Evolutionary conservation across 2,888 invertebrate species (phyloP).

Genomic region (Diarsia dahlii): DNA sequence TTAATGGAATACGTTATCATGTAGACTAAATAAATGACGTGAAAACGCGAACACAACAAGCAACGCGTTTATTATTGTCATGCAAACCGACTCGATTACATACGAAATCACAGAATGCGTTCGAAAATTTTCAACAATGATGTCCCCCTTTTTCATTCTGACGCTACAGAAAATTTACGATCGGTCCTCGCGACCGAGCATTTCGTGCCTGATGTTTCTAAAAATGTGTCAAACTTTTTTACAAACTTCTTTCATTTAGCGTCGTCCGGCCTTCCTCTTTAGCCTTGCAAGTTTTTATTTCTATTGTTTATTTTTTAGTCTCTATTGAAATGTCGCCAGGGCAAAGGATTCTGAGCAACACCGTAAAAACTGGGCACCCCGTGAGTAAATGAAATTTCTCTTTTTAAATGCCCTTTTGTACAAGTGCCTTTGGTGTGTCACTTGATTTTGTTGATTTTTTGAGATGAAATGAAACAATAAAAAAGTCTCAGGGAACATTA

Average conservation of each 20-base stretch:
- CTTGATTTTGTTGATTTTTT: constrained; percentile 61
- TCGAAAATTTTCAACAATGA: constrained; percentile 89
- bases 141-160: constrained; percentile 89
- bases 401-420: constrained; percentile 73
- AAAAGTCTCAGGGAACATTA: constrained; percentile 18
- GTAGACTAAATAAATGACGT: constrained; percentile 61
- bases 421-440: constrained; percentile 54
- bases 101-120: constrained; percentile 82
- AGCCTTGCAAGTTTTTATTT: constrained; percentile 86
- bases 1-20: constrained; percentile 47
- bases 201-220: constrained; percentile 90
- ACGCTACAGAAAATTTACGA: constrained; percentile 89
- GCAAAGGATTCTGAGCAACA: constrained; percentile 82
- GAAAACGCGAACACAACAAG: constrained; percentile 59
- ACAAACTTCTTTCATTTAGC: constrained; percentile 90
- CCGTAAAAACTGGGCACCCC: constrained; percentile 81
- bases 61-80: constrained; percentile 72
- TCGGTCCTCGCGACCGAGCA: constrained; percentile 85
- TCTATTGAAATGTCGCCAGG: constrained; percentile 87
- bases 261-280: constrained; percentile 87
- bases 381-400: constrained; percentile 84
- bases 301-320: constrained; percentile 88
- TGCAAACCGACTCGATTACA: constrained; percentile 80
- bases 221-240: constrained; percentile 91
- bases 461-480: constrained; percentile 39